Evolutionary conservation across 2,797 vertebrate genomes (phyloP), one percentile per base, ranked within the genome.

Genomic region (Pelochelys cantorii): DNA sequence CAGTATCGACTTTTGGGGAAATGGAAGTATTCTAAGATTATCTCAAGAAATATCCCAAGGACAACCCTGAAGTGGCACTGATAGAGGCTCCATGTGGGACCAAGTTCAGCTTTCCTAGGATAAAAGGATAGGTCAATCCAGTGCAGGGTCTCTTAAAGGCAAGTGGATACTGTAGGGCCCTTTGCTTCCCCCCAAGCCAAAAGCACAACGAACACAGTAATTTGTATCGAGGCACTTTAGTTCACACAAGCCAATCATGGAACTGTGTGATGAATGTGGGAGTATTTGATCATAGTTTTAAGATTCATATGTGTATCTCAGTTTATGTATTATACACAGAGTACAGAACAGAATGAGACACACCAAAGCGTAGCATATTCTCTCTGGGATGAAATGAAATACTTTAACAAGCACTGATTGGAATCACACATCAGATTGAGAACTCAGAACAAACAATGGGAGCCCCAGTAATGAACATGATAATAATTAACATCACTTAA

Each of bases 81-180:
- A 1, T 52, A 82, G 62, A n/a, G 20, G 42, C 34, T n/a, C 3
- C 5, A 37, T 1, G 74, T 42, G 31, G 87, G 59, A 29, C 48
- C 0, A 6, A 5, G 86, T 80, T 71, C 15, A 48, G 25, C 48
- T 83, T 37, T 85, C 17, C 15, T 86, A 15, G 23, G 55, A 34
- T 80, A n/a, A 56, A 80, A 78, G 60, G 80, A 11, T 1, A 11
- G 2, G 5, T 86, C 34, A 94, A 68, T 14, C 17, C 83, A 29
- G n/a, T 37, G 4, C 0, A 1, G 22, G 8, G 2, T 14, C 62
- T 81, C n/a, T n/a, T 57, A 5, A 52, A 42, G 22, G 20, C 31
- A 83, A 90, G 71, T 1, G n/a, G 34, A n/a, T 54, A 10, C 60
- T 90, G 68, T 56, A 89, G 84, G 55, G 86, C 25, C 17, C 80